These are phyloP conservation scores for Cantharis rustica DNA, from an alignment of 2,888 invertebrate genomes.

Conservation along the genomic window DNA sequence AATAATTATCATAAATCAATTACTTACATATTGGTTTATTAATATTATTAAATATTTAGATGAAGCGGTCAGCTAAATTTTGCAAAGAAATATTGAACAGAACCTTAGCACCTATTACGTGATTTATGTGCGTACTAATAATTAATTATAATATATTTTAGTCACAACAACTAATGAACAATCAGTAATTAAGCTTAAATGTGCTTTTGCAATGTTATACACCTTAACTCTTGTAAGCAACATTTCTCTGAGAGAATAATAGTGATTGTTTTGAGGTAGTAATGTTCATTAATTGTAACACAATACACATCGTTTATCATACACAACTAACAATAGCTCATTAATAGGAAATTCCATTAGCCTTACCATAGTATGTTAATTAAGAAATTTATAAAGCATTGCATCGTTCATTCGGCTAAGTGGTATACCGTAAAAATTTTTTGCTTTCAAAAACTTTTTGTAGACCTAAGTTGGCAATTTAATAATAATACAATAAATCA, in stretches of 20 bases:
- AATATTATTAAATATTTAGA: neutral
- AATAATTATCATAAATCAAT: no score
- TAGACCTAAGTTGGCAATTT: neutral
- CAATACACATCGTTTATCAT: slow-evolving; percentile 29
- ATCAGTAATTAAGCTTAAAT: slow-evolving; percentile 14
- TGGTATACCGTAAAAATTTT: neutral
- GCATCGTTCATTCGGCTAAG: neutral
- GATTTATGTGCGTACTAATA: neutral
- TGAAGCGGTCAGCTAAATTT: neutral
- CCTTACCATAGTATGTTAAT: slow-evolving; percentile 3
- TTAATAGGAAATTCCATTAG: slow-evolving; percentile 29
- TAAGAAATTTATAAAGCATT: neutral
- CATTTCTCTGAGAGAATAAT: slow-evolving; percentile 12
- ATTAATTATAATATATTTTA: slow-evolving; percentile 2
- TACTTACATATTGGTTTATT: no score
- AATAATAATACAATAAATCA: neutral
- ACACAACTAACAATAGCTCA: slow-evolving; percentile 24
- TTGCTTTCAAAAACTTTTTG: neutral
- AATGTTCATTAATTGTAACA: slow-evolving; percentile 27
- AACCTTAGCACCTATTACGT: neutral
- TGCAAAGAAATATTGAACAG: neutral
- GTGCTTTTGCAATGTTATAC: slow-evolving; percentile 4
- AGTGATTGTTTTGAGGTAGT: slow-evolving; percentile 28
- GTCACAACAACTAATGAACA: slow-evolving; percentile 19
- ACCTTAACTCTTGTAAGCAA: slow-evolving; percentile 12